Conservation (phyloP, 2,888 invertebrate genomes). For the Plebejus melissa region DNA sequence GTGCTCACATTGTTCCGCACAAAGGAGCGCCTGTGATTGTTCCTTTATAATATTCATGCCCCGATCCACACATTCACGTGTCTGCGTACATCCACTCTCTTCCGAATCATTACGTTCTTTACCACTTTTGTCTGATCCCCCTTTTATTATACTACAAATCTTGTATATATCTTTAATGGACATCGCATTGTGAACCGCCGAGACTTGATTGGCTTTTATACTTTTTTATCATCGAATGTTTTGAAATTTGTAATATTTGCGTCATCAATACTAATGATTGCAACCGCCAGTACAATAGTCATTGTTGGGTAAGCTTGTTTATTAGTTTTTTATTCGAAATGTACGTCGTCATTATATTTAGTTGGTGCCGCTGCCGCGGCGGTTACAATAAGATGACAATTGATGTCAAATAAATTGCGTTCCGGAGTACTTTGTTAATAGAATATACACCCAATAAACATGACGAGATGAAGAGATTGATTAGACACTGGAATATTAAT, state of each 20-base stretch:
- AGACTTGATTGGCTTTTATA: constrained; percentile 68
- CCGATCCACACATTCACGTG: constrained; percentile 69
- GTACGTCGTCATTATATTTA: constrained; percentile 74
- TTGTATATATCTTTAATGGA: constrained; percentile 58
- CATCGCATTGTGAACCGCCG: constrained; percentile 47
- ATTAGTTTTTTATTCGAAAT: constrained; percentile 54
- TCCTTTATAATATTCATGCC: constrained; percentile 73
- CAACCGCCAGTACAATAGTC: constrained; percentile 69
- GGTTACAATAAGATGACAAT: constrained; percentile 61
- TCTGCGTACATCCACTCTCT: constrained; percentile 63
- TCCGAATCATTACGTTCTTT: constrained; percentile 76
- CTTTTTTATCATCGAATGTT: constrained; percentile 60
- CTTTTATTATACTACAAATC: constrained; percentile 62
- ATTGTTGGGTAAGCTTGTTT: constrained; percentile 65
- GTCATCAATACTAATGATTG: constrained; percentile 78
- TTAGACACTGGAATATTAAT: constrained; percentile 38
- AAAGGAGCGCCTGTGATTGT: constrained; percentile 71
- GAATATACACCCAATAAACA: constrained; percentile 44
- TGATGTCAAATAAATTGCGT: constrained; percentile 46
- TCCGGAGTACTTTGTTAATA: constrained; percentile 39
- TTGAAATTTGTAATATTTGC: constrained; percentile 66
- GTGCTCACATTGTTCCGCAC: constrained; percentile 56
- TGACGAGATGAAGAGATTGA: constrained; percentile 37
- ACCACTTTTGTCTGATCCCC: constrained; percentile 63
- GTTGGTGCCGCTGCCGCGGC: constrained; percentile 60